These are phyloP conservation scores for Cecropterus lyciades DNA, from an alignment of 1,140 invertebrate species.

Conservation along the genomic window DNA sequence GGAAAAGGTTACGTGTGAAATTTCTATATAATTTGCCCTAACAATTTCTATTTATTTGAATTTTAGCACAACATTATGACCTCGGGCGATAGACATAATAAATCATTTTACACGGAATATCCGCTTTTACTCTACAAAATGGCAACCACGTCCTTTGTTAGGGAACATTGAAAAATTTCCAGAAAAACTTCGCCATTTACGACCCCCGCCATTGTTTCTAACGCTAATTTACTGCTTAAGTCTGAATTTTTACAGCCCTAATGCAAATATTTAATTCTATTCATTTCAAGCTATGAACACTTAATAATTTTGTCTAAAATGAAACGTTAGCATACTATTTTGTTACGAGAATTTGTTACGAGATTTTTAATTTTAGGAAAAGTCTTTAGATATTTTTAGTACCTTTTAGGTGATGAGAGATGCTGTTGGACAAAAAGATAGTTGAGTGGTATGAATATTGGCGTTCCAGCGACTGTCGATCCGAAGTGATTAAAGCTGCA, in stretches of 20 bases:
- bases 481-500: too few relatives aligned
- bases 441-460: too few relatives aligned
- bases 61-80: neutral
- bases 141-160: conserved; percentile 33
- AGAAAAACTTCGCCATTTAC: conserved; percentile 32
- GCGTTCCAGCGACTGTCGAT: too few relatives aligned
- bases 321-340: too few relatives aligned
- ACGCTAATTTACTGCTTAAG: conserved; percentile 52
- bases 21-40: conserved; percentile 7
- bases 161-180: conserved; percentile 30
- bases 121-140: conserved; percentile 21
- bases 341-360: too few relatives aligned
- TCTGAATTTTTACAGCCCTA: conserved; percentile 16
- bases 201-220: conserved; percentile 48
- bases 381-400: too few relatives aligned
- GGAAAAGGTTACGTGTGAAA: too few relatives aligned
- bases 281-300: neutral
- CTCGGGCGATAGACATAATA: conserved; percentile 4
- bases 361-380: too few relatives aligned
- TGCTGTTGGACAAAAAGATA: too few relatives aligned
- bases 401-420: too few relatives aligned
- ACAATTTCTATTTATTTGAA: conserved; percentile 5
- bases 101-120: conserved; percentile 31
- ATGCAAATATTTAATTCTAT: conserved; percentile 8
- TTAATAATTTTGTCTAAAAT: neutral